Evolutionary conservation across 1,140 invertebrate genomes (phyloP), one percentile per base, ranked within the genome.

Genomic region (Aphelenchoides fujianensis): DNA sequence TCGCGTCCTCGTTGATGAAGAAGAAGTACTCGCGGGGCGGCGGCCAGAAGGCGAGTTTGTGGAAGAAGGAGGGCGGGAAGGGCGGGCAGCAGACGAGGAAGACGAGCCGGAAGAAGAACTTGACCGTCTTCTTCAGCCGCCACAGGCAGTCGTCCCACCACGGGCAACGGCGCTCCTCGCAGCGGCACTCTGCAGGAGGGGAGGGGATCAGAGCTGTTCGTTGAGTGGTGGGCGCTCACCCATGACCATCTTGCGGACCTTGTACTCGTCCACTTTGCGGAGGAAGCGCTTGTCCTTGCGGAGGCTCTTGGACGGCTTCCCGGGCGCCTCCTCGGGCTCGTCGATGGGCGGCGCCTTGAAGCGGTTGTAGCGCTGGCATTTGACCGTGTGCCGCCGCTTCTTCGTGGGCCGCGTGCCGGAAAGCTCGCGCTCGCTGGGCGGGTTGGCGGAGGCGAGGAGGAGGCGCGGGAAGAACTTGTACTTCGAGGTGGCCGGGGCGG

Each of bases 21-120:
- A 67, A 67, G 32, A 67, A 67, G 53, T 67, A 67, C 23, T 67
- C 66, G 53, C 53, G 53, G 16, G 64, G 64, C n/a, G 64, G 64
- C n/a, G 64, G 64, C 64, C 64, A 67, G 31, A 67, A 67, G 28
- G 64, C 64, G 19, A 69, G 19, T 41, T 67, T 67, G 64, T 59
- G 64, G 19, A 67, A 30, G 30, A 62, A 19, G 16, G 53, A 67
- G 16, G 64, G n/a, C 28, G 64, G 64, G 16, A 52, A 66, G 1
- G 64, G 64, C 53, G 64, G 64, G 3, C 64, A 67, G 2, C 27
- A 67, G 53, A 61, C n/a, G 16, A 68, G n/a, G 2, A 28, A 67
- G 3, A 69, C 30, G 27, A 67, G 30, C 16, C 64, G 27, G n/a
- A 48, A 61, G n/a, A 67, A 2, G 19, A 30, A 52, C n/a, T 52